A percentile compares a stretch with the other conserved stretches of the same genome.
Evolutionary conservation across 1,140 invertebrate species (phyloP).

Genomic region (Macrostomum lignano): DNA sequence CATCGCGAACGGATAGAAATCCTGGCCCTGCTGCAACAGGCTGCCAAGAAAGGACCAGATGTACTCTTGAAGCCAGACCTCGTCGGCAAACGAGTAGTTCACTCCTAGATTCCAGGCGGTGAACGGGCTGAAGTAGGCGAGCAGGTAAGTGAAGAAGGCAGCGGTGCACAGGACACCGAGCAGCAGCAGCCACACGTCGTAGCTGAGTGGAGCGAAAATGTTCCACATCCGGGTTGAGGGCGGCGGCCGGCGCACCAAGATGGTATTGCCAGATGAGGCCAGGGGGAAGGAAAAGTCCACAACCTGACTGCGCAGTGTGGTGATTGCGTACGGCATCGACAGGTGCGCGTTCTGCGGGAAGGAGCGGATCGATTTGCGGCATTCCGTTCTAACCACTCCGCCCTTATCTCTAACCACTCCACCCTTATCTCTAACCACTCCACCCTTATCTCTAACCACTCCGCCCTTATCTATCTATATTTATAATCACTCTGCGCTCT

Average conservation of each 20-base stretch:
- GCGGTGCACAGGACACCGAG: background rate
- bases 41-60: background rate
- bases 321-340: background rate
- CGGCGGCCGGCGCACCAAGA: background rate
- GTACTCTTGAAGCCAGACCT: background rate
- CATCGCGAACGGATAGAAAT: constrained; percentile 3
- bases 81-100: background rate
- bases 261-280: background rate
- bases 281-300: background rate
- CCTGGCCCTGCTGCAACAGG: background rate
- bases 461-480: too few relatives aligned
- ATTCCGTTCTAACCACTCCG: too few relatives aligned
- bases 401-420: too few relatives aligned
- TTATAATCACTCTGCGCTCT: too few relatives aligned
- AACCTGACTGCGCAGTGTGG: background rate
- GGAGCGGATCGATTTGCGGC: too few relatives aligned
- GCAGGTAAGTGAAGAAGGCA: background rate
- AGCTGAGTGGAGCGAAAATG: background rate
- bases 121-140: background rate
- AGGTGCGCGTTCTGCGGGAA: too few relatives aligned
- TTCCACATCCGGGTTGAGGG: background rate
- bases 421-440: too few relatives aligned
- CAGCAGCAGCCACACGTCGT: background rate
- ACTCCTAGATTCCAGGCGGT: background rate
- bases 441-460: too few relatives aligned